Base-by-base conservation (phyloP, 2,797 vertebrate species). In the Galago senegalensis region DNA sequence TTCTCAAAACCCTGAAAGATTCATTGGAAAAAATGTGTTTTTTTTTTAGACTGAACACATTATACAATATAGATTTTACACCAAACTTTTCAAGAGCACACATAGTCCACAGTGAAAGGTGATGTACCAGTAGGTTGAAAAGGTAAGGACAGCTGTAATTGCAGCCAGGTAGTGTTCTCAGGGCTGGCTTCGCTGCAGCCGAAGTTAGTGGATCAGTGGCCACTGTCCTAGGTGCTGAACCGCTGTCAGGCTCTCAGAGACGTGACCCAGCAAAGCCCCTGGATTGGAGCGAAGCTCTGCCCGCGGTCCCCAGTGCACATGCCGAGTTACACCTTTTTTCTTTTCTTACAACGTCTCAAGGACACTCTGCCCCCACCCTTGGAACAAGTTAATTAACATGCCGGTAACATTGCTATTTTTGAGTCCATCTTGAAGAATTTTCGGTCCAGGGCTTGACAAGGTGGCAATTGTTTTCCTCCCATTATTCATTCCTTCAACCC, bases 151-250 rank as follows among this genome's bases (percentile, higher is more conserved):
- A 40, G 75, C 80, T 17, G 17, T 58, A 21, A 13, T 23, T 37
- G 31, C 27, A 14, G 69, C 25, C 65, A 27, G 12, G 29, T 29
- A 58, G 40, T 4, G 9, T 40, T 27, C 75, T 56, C 37, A 25
- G 0, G 7, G 61, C 23, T n/a, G 37, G 60, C 16, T 2, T 34
- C 56, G 3, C 27, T 0, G 0, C 20, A 34, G 67, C 23, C 81
- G 6, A 6, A 37, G 31, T 3, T 2, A 17, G 7, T 31, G 0
- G 8, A 34, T 31, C 37, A 0, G 27, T 0, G 0, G 49, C 18
- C 7, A 37, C 97, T 97, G 96, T 96, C 96, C 94, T 63, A 0
- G 87, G 96, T 97, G 91, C 97, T 97, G 93, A 98, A 72, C 34
- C n/a, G 5, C 67, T 20, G 21, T 7, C 67, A 17, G 63, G 13